These are phyloP conservation scores for Podarcis lilfordi DNA, from an alignment of 2,797 vertebrate species.

Conservation along the genomic window DNA sequence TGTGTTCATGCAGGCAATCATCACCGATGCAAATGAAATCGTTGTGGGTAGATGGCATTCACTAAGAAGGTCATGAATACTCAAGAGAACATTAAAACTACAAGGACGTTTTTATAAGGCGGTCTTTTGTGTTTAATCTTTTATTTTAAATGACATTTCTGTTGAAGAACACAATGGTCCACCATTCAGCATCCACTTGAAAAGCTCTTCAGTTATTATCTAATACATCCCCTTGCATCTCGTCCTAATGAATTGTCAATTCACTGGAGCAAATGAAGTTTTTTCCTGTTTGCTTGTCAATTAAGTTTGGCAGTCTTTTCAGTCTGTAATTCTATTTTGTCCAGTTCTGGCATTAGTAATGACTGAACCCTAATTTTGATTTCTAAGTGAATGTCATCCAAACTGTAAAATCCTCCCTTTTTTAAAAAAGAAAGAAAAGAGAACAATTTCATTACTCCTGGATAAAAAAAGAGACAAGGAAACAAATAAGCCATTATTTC, in stretches of 20 bases:
- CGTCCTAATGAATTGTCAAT: constrained; percentile 1
- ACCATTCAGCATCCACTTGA: not conserved
- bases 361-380: not conserved
- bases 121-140: not conserved
- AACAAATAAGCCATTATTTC: not conserved
- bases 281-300: not conserved
- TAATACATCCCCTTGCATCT: not conserved
- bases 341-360: not conserved
- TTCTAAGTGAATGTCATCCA: not conserved
- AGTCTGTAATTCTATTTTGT: not conserved
- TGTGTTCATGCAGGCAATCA: not conserved
- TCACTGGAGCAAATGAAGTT: not conserved
- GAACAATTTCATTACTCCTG: not conserved
- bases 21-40: not conserved
- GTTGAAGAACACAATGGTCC: not conserved
- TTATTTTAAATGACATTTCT: not conserved
- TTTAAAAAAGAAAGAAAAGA: not conserved
- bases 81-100: not conserved
- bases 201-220: not conserved
- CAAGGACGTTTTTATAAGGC: not conserved
- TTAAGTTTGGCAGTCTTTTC: not conserved
- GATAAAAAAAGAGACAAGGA: not conserved
- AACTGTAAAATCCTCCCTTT: not conserved
- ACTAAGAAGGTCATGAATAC: not conserved
- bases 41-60: not conserved